Evolutionary conservation across 2,113 vertebrate species (phyloP).

Genomic region (Barbus barbus): DNA sequence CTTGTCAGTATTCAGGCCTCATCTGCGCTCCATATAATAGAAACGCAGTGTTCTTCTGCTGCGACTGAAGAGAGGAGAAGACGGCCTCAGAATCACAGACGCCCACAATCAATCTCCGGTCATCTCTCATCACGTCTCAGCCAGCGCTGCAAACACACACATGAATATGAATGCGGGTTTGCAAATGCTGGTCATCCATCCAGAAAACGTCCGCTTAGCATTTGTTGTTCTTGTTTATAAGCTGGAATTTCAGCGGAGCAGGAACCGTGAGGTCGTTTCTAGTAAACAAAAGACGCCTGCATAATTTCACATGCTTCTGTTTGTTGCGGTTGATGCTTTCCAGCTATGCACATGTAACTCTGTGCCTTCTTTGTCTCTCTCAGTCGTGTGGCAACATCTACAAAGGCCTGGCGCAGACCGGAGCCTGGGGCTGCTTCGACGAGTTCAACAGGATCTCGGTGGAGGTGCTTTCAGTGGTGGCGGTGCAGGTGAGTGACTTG

Average conservation of each 20-base stretch:
- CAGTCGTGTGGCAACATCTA: slow-evolving; percentile 98
- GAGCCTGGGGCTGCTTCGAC: slow-evolving; percentile 99
- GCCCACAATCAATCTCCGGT: slow-evolving; percentile 53
- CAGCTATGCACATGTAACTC: background rate
- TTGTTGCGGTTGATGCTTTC: background rate
- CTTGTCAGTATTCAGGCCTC: slow-evolving; percentile 43
- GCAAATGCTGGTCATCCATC: slow-evolving; percentile 30
- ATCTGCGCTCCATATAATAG: slow-evolving; percentile 40
- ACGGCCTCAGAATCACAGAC: slow-evolving; percentile 5
- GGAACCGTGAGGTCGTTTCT: slow-evolving; percentile 20
- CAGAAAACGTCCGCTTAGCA: slow-evolving; percentile 33
- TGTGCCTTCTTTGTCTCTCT: slow-evolving; percentile 44
- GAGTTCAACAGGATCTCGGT: slow-evolving; percentile 98
- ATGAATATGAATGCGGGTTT: slow-evolving; percentile 21
- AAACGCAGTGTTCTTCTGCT: slow-evolving; percentile 31
- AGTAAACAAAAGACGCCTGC: background rate
- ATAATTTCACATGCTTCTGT: background rate
- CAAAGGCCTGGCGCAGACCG: slow-evolving; percentile 95
- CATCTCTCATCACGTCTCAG: background rate
- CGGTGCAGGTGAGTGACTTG: slow-evolving; percentile 85
- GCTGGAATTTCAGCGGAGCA: slow-evolving; percentile 8
- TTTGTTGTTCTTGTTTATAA: slow-evolving; percentile 38
- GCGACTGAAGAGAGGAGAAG: background rate
- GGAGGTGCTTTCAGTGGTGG: slow-evolving; percentile 95
- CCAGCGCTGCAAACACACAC: slow-evolving; percentile 25